A percentile compares a stretch with the other conserved stretches of the same genome.
These are phyloP conservation scores for Drosophila lacteicornis DNA, from an alignment of 1,140 invertebrate species.

Conservation along the genomic window DNA sequence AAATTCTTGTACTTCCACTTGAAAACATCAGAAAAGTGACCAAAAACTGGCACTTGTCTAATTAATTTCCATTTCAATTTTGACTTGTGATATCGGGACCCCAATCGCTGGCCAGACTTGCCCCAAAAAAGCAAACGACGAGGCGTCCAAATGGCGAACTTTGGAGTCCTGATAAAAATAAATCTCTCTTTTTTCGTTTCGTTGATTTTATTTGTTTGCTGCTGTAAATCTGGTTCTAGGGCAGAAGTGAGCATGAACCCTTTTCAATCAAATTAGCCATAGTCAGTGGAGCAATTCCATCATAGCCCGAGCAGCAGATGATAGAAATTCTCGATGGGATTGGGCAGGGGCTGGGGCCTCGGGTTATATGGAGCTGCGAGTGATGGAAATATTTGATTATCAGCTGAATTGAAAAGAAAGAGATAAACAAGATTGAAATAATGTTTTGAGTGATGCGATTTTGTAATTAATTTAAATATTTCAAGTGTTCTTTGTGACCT, in stretches of 20 bases:
- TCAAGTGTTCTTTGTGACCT: background rate
- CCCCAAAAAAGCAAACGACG: slow-evolving; percentile 7
- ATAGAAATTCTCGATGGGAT: slow-evolving; percentile 42
- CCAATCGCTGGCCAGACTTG: slow-evolving; percentile 12
- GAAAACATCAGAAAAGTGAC: slow-evolving; percentile 19
- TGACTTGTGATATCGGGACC: slow-evolving; percentile 8
- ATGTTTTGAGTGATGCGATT: background rate
- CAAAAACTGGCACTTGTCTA: slow-evolving; percentile 54
- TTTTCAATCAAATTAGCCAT: slow-evolving; percentile 77
- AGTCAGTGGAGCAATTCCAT: slow-evolving; percentile 60
- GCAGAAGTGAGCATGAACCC: slow-evolving; percentile 44
- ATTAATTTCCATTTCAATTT: slow-evolving; percentile 64
- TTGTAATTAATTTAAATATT: slow-evolving; percentile 9
- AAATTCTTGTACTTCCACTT: slow-evolving; percentile 12
- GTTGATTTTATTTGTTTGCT: slow-evolving; percentile 69
- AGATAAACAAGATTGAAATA: background rate
- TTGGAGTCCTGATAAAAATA: slow-evolving; percentile 50
- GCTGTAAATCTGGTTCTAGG: slow-evolving; percentile 1
- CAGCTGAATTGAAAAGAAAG: background rate
- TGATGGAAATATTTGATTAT: slow-evolving; percentile 11
- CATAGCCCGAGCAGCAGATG: slow-evolving; percentile 44
- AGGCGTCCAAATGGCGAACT: slow-evolving; percentile 56
- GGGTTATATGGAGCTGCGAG: slow-evolving; percentile 7
- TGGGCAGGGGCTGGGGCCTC: background rate
- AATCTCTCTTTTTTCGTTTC: slow-evolving; percentile 56